Evolutionary conservation across 2,888 invertebrate species (phyloP).

Genomic region (Tetranychus truncatus): DNA sequence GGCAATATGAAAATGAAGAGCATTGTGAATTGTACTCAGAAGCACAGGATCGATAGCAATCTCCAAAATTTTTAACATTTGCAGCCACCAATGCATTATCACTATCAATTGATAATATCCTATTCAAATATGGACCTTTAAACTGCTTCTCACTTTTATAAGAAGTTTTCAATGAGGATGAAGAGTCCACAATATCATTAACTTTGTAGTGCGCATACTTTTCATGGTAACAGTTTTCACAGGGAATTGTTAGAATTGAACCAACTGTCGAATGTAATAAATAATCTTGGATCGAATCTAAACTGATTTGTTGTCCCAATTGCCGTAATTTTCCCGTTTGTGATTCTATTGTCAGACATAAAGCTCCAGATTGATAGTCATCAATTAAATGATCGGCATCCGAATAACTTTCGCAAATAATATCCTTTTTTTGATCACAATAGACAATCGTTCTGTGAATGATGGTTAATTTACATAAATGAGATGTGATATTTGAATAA

Average conservation of each 20-base stretch:
- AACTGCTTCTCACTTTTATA: no score
- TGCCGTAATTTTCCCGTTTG: neutral
- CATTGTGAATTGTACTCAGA: neutral
- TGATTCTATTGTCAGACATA: neutral
- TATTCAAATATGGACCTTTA: no score
- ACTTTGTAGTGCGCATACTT: neutral
- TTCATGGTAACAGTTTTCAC: neutral
- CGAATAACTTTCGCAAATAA: neutral
- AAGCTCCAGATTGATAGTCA: neutral
- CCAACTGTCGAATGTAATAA: neutral
- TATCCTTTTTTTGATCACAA: neutral
- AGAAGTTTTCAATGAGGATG: neutral
- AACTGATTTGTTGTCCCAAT: neutral
- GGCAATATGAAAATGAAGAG: neutral
- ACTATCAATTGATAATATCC: no score
- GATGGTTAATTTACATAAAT: no score
- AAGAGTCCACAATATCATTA: neutral
- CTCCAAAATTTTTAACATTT: neutral
- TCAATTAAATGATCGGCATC: neutral
- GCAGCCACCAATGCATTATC: no score
- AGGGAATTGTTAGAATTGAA: neutral
- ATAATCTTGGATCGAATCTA: neutral
- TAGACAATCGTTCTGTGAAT: neutral
- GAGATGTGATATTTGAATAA: no score
- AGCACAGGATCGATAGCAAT: neutral